Evolutionary conservation across 92 coral and sea anemone genomes (phyloP), one percentile per base, ranked within the genome.

Genomic region (Zoanthus gigantus): DNA sequence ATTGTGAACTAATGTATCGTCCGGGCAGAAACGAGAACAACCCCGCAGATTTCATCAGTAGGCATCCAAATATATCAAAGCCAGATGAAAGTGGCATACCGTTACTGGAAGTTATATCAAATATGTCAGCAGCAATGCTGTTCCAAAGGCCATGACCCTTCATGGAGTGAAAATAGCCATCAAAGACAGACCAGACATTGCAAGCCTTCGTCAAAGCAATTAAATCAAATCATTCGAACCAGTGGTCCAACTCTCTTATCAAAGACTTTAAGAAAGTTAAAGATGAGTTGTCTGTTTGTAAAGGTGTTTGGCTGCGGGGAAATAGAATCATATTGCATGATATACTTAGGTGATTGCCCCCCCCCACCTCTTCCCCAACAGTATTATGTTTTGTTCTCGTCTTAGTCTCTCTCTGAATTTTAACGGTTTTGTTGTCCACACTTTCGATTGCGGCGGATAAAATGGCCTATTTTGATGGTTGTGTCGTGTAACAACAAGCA

Each of bases 21-120:
- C 52, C 52, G 8, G 52, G 52, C 52, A 47, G 52, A 47, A 47
- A 47, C 8, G 52, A 47, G 14, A 23, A 23, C 23, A 93, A 93
- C 77, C 94, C 94, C 31, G 94, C 93, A 4, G 91, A 87, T 34
- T 93, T 91, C 71, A 75, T 91, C 71, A 86, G 91, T 85, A 72
- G 91, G 53, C 92, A 91, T 15, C 93, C 94, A 11, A 80, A 77
- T 83, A 32, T 52, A 9, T 23, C 88, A 52, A 79, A 71, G 30
- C 69, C 83, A 47, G 69, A 65, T 11, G 71, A 90, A 31, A 88
- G 88, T 8, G 67, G 72, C 10, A 42, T 8, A 72, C 66, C 16
- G 79, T 75, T 16, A 90, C 94, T 47, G 52, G 2, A 94, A 92
- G 87, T 31, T 91, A 87, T 42, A 65, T 92, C 45, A 90, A 82